These are phyloP conservation scores for Lophura nycthemera DNA, from an alignment of 2,113 vertebrate species.

Conservation along the genomic window DNA sequence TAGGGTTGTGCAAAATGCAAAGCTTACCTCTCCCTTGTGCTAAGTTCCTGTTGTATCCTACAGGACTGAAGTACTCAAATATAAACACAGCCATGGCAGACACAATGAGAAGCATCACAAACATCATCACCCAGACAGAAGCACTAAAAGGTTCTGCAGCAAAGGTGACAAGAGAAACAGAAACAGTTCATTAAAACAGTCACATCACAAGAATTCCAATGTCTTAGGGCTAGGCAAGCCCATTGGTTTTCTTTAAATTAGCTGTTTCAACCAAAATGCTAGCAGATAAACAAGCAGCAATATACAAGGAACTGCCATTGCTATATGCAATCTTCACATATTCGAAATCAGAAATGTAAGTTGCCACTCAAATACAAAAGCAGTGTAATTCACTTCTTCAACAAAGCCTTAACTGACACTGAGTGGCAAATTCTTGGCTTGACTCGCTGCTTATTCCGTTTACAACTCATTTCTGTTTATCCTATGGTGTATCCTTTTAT, in stretches of 20 bases:
- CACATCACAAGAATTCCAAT: conserved; percentile 24
- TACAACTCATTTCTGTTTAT: not conserved
- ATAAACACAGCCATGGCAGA: conserved; percentile 98
- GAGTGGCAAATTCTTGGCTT: not conserved
- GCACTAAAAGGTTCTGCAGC: conserved; percentile 96
- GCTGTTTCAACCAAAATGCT: not conserved
- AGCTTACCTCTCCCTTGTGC: conserved; percentile 94
- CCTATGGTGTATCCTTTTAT: not conserved
- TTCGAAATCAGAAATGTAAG: not conserved
- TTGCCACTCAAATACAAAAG: not conserved
- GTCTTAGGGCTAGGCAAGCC: not conserved
- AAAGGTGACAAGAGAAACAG: conserved; percentile 37
- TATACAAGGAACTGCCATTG: not conserved
- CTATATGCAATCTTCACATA: not conserved
- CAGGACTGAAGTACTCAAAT: conserved; percentile 98
- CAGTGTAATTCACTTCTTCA: not conserved
- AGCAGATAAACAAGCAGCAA: not conserved
- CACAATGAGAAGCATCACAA: conserved; percentile 97
- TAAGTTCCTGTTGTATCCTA: conserved; percentile 96
- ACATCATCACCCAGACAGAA: conserved; percentile 99
- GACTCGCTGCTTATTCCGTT: not conserved
- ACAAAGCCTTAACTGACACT: not conserved
- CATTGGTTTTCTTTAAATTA: not conserved
- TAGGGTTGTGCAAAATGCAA: not conserved
- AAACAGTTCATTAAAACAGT: conserved; percentile 31